Evolutionary conservation across 2,797 vertebrate genomes (phyloP), one percentile per base, ranked within the genome.

Genomic region (Leptoclinus maculatus): DNA sequence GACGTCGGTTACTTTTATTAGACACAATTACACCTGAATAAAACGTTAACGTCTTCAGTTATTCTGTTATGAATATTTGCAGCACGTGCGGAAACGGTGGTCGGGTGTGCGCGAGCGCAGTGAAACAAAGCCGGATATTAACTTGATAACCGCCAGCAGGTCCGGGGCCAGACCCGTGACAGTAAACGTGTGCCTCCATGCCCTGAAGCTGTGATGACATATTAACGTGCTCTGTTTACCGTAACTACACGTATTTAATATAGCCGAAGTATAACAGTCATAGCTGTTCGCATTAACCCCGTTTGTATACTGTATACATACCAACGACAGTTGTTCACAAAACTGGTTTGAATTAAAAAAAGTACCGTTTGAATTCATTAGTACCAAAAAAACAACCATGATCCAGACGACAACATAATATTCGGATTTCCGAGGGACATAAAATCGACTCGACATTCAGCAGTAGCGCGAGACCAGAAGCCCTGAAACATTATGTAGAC

Each of bases 111-210:
- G 43, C 2, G 17, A 66, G 17, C 58, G 21, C 8, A 59, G n/a
- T 51, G 34, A 72, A 65, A 72, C 29, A 16, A 51, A 45, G 45
- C 21, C 7, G 3, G 63, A 59, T 68, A 49, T 39, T 12, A 66
- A n/a, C 1, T 53, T 34, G 34, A 43, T 32, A 5, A 56, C 54
- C 7, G 23, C 19, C 1, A 12, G 7, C 43, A 13, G n/a, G 32
- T 53, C n/a, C 0, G 2, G 49, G 58, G 27, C 1, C 11, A n/a
- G 14, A 45, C 16, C 25, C 14, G 47, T 4, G 34, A 49, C 11
- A 49, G 17, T n/a, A 21, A 23, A 27, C 34, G 66, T 32, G 32
- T 34, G 32, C 32, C 59, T 13, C 54, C 14, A 3, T 25, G 1
- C 27, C 51, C 59, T 23, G 34, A 49, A 47, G 12, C 58, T 51